These are phyloP conservation scores for Ornithorhynchus anatinus DNA, from an alignment of 2,113 vertebrate genomes.

Conservation along the genomic window DNA sequence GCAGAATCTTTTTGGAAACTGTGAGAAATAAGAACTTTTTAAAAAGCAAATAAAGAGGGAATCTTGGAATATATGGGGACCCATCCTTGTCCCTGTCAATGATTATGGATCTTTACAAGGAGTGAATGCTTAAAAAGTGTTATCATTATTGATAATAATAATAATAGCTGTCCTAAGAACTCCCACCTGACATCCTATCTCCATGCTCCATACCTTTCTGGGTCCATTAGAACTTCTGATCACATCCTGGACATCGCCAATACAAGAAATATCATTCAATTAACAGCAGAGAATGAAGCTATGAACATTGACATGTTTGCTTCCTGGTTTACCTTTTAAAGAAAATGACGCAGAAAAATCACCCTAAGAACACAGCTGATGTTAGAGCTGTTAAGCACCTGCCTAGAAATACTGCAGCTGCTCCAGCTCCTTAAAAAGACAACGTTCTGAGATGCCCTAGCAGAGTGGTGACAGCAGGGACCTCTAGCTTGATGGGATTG, in stretches of 20 bases:
- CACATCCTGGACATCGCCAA: slow-evolving; percentile 15
- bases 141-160: too few relatives aligned
- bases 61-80: background rate
- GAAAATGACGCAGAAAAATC: slow-evolving; percentile 58
- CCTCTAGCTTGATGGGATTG: background rate
- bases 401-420: background rate
- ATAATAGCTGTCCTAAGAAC: slow-evolving; percentile 29
- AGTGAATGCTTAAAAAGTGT: too few relatives aligned
- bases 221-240: slow-evolving; percentile 42
- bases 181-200: slow-evolving; percentile 9
- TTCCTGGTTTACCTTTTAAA: slow-evolving; percentile 42
- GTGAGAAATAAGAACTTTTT: slow-evolving; percentile 45
- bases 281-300: slow-evolving; percentile 47
- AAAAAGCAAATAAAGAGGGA: slow-evolving; percentile 60
- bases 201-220: slow-evolving; percentile 9
- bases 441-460: background rate
- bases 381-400: slow-evolving; percentile 22
- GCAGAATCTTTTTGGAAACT: slow-evolving; percentile 62
- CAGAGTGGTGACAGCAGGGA: background rate
- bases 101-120: too few relatives aligned
- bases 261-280: slow-evolving; percentile 39
- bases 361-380: slow-evolving; percentile 35
- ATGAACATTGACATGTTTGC: slow-evolving; percentile 18
- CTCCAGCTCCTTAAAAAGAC: slow-evolving; percentile 4
- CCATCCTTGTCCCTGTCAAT: too few relatives aligned